Evolutionary conservation across 2,113 vertebrate species (phyloP), one percentile per base, ranked within the genome.

Genomic region (Melanostigma gelatinosum): DNA sequence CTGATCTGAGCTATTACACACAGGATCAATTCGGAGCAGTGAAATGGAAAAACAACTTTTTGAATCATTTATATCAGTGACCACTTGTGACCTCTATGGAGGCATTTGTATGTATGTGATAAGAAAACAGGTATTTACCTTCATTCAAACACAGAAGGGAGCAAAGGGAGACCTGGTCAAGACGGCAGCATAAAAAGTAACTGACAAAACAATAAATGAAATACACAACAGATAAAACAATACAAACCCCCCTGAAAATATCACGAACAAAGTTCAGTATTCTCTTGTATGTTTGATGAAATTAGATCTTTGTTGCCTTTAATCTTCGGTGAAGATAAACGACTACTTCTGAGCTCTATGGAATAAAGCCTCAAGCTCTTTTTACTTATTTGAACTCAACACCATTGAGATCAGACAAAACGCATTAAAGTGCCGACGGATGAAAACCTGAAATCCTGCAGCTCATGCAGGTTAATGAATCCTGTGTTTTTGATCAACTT

Each of bases 401-500:
- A 38, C 8, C 1, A 4, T 13, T 4, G 32, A 38, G 5, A 15
- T 55, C 22, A 27, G 12, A 70, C n/a, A 8, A 44, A 27, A 44
- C 12, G 4, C 20, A 27, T 4, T 6, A 16, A 27, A 57, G 13
- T 29, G 36, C 54, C 40, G 50, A n/a, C 55, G 29, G 27, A 36
- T 4, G 13, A 27, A 4, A 4, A 50, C 22, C 13, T 58, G 29
- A 36, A 29, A 48, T n/a, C 52, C 46, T 13, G 7, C 0, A 42
- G 34, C 54, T 38, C 4, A 20, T 64, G 16, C 12, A 57, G 57
- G 24, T 50, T 10, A 2, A 62, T 55, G 2, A 42, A 46, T 67
- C 5, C 29, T 2, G 44, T 32, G 55, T 38, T 75, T 78, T 48
- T 69, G 32, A 74, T 44, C 7, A 76, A 78, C 36, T 4, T 6